Percentiles rank a stretch among this genome's conserved stretches.
Evolutionary conservation across 1,140 invertebrate species (phyloP).

Genomic region (Drosophila melanogaster): DNA sequence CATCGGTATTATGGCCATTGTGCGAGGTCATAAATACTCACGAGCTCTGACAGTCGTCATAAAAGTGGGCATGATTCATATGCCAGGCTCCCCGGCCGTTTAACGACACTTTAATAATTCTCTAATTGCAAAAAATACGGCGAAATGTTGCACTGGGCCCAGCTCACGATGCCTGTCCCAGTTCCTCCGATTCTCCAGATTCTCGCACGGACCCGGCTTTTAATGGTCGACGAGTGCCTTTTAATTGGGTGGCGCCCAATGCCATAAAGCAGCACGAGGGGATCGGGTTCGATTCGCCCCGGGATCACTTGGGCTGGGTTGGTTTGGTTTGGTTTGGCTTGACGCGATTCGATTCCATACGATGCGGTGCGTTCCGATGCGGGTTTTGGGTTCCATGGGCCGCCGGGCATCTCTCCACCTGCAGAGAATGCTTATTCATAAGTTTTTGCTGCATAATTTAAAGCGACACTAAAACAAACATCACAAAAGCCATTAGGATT

Average conservation of each 20-base stretch:
- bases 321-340: not conserved
- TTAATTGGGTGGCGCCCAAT: slow-evolving; percentile 75
- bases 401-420: slow-evolving; percentile 33
- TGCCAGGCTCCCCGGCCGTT: slow-evolving; percentile 49
- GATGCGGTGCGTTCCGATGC: not conserved
- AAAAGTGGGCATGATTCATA: slow-evolving; percentile 73
- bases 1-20: slow-evolving; percentile 31
- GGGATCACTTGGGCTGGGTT: slow-evolving; percentile 11
- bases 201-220: slow-evolving; percentile 25
- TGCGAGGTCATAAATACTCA: slow-evolving; percentile 66
- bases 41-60: slow-evolving; percentile 63
- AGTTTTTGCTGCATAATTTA: slow-evolving; percentile 46
- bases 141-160: slow-evolving; percentile 50
- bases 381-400: not conserved
- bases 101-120: slow-evolving; percentile 79
- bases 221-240: slow-evolving; percentile 68
- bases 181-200: not conserved
- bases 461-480: slow-evolving; percentile 54
- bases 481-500: slow-evolving; percentile 11
- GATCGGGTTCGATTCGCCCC: slow-evolving; percentile 39
- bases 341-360: no score
- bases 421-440: slow-evolving; percentile 67
- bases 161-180: slow-evolving; percentile 4
- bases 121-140: slow-evolving; percentile 68
- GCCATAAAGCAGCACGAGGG: slow-evolving; percentile 59